Conservation (phyloP, 2,113 vertebrate species). For the Tonatia bakeri region DNA sequence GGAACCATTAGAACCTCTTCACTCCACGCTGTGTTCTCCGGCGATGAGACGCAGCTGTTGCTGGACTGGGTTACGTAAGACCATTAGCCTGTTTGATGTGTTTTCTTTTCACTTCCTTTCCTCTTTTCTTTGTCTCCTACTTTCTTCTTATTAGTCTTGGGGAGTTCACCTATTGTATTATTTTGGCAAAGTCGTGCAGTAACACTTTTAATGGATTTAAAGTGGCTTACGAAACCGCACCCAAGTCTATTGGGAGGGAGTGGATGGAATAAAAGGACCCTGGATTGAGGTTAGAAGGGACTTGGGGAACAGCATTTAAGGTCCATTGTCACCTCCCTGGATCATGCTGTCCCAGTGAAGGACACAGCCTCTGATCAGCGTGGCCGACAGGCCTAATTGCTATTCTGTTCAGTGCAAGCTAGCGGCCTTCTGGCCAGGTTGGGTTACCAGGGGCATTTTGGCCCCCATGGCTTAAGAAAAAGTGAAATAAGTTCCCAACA, state of each 20-base stretch:
- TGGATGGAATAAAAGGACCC: not conserved
- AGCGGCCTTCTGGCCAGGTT: not conserved
- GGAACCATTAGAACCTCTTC: not conserved
- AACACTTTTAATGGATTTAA: not conserved
- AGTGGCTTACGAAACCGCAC: not conserved
- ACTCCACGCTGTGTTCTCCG: not conserved
- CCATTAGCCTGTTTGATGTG: not conserved
- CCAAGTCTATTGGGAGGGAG: not conserved
- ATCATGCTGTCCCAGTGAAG: accelerated
- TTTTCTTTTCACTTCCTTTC: not conserved
- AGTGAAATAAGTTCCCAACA: not conserved
- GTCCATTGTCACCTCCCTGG: not conserved
- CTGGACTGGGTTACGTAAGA: not conserved
- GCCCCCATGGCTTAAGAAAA: not conserved
- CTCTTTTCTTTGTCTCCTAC: accelerated
- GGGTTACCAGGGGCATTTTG: not conserved
- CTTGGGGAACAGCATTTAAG: not conserved
- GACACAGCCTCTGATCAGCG: not conserved
- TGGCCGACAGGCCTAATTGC: not conserved
- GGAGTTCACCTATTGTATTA: not conserved
- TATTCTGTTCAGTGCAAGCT: not conserved
- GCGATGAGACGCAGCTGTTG: not conserved
- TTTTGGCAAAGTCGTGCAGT: not conserved
- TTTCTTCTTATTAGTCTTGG: not conserved
- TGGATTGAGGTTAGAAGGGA: not conserved